Percentiles rank a stretch among this genome's conserved stretches.
These are phyloP conservation scores for Oxyteleia sp. DNA, from an alignment of 2,888 invertebrate genomes.

Conservation along the genomic window DNA sequence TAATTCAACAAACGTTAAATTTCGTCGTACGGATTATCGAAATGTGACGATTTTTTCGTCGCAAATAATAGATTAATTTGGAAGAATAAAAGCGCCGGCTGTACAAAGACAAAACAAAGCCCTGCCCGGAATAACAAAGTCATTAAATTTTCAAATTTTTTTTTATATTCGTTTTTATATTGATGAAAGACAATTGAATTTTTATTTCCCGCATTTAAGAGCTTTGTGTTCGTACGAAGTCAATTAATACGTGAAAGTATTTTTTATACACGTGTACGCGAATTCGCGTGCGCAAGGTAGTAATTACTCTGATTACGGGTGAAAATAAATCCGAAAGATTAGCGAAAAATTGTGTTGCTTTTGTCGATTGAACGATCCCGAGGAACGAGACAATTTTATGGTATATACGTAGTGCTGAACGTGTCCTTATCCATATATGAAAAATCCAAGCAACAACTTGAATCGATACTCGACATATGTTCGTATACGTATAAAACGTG, in stretches of 20 bases:
- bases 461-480: slow-evolving; percentile 34
- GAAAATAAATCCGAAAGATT: slow-evolving; percentile 2
- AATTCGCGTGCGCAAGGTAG: too few species aligned
- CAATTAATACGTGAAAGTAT: too few species aligned
- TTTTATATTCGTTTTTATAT: too few species aligned
- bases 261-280: too few species aligned
- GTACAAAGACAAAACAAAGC: neutral
- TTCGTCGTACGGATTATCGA: slow-evolving; percentile 10
- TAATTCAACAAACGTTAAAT: slow-evolving; percentile 14
- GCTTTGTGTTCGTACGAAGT: too few species aligned
- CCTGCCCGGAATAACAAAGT: too few species aligned
- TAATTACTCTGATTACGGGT: neutral
- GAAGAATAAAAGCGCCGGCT: neutral
- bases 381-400: slow-evolving; percentile 33
- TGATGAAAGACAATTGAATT: too few species aligned
- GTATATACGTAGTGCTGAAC: slow-evolving; percentile 31
- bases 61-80: slow-evolving; percentile 11
- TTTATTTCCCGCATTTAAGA: too few species aligned
- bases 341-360: slow-evolving; percentile 10
- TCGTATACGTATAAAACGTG: slow-evolving; percentile 46
- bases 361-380: neutral
- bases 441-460: slow-evolving; percentile 39
- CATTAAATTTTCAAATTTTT: too few species aligned
- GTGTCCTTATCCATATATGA: slow-evolving; percentile 45
- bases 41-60: neutral